Conservation (phyloP, 2,113 vertebrate species). For the Sinocyclocheilus maitianheensis region DNA sequence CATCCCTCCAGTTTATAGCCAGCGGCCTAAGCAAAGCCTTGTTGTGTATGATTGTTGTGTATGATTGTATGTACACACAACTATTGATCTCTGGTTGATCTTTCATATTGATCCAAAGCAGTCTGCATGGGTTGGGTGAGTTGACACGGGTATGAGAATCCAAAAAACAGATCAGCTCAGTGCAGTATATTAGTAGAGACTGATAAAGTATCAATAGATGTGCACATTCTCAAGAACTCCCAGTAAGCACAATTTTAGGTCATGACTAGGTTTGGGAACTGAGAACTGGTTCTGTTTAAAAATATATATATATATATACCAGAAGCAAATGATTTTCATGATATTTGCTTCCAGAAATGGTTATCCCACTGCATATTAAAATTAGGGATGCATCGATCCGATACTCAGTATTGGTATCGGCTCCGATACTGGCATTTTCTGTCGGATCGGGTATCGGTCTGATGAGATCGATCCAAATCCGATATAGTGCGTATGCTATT, state of each 20-base stretch:
- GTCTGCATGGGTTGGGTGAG: constrained; percentile 1
- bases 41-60: not conserved
- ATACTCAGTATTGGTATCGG: too few species aligned
- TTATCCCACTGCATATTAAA: not conserved
- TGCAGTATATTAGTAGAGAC: not conserved
- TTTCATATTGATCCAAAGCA: constrained; percentile 37
- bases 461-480: too few species aligned
- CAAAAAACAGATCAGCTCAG: constrained; percentile 2
- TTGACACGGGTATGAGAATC: constrained; percentile 10
- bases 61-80: constrained; percentile 19
- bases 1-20: constrained; percentile 35
- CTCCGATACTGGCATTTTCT: too few species aligned
- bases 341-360: not conserved
- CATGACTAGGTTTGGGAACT: not conserved
- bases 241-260: not conserved
- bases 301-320: too few species aligned
- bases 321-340: not conserved
- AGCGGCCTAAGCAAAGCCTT: constrained; percentile 2
- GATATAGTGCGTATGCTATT: too few species aligned
- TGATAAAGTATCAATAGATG: not conserved
- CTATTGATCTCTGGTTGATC: constrained; percentile 48
- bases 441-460: too few species aligned
- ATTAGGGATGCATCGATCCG: too few species aligned
- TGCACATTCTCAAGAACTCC: not conserved
- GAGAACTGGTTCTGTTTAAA: not conserved